These are phyloP conservation scores for Stigmatopora argus DNA, from an alignment of 2,113 vertebrate species.

Conservation along the genomic window DNA sequence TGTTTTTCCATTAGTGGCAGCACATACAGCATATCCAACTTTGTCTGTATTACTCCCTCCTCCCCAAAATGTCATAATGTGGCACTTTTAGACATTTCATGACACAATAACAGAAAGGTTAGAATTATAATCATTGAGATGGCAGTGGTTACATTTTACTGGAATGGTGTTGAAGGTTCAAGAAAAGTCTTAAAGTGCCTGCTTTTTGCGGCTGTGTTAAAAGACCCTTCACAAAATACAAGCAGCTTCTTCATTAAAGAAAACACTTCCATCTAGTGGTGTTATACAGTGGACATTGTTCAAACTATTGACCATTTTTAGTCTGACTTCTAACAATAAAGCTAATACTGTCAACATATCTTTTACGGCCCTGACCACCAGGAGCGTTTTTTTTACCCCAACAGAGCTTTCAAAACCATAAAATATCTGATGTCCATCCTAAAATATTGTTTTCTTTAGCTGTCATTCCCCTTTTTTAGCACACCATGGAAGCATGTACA, in stretches of 20 bases:
- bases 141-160: neutral
- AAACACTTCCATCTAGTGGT: constrained; percentile 63
- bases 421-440: constrained; percentile 35
- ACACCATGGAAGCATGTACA: neutral
- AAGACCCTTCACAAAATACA: neutral
- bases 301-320: neutral
- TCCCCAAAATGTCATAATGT: too few relatives aligned
- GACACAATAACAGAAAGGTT: too few relatives aligned
- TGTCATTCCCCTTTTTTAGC: too few relatives aligned
- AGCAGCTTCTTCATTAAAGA: constrained; percentile 7
- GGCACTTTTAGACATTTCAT: too few relatives aligned
- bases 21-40: too few relatives aligned
- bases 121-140: too few relatives aligned
- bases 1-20: too few relatives aligned
- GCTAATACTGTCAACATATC: neutral
- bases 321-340: neutral
- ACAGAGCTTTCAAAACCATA: constrained; percentile 46
- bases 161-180: neutral
- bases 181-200: neutral
- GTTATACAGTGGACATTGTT: neutral
- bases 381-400: constrained; percentile 47
- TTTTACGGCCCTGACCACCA: neutral
- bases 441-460: too few relatives aligned
- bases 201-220: neutral
- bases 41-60: too few relatives aligned